Conservation (phyloP, 2,113 vertebrate genomes). For the Elgaria multicarinata region DNA sequence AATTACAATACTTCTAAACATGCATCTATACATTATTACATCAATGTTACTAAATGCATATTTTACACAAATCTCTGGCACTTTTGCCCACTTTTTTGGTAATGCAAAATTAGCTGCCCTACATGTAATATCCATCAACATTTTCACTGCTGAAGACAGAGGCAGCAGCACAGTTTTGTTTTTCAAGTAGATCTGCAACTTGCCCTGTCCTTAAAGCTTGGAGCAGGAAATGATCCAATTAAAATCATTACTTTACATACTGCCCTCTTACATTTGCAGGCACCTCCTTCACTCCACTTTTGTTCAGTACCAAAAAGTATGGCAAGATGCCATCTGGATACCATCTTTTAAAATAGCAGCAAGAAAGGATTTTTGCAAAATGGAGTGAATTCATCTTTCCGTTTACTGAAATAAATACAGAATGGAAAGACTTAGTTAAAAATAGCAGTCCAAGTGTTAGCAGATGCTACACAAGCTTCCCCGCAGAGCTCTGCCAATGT, state of each 20-base stretch:
- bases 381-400: conserved; percentile 6
- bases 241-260: background rate
- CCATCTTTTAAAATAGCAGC: background rate
- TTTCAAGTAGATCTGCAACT: background rate
- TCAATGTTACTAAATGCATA: background rate
- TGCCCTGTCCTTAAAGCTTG: too few species aligned
- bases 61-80: background rate
- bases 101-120: background rate
- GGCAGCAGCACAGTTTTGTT: background rate
- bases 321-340: background rate
- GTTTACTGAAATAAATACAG: conserved; percentile 34
- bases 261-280: background rate
- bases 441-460: conserved; percentile 26
- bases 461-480: conserved; percentile 40
- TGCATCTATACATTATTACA: background rate
- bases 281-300: background rate
- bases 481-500: conserved; percentile 14
- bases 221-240: background rate
- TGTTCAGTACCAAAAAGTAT: background rate
- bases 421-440: conserved; percentile 26
- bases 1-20: background rate
- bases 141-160: background rate
- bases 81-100: background rate
- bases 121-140: background rate
- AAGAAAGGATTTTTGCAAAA: conserved; percentile 15